Percentiles rank a stretch among this genome's conserved stretches.
These are phyloP conservation scores for Platyrinchus mystaceus DNA, from an alignment of 2,797 vertebrate species.

Conservation along the genomic window DNA sequence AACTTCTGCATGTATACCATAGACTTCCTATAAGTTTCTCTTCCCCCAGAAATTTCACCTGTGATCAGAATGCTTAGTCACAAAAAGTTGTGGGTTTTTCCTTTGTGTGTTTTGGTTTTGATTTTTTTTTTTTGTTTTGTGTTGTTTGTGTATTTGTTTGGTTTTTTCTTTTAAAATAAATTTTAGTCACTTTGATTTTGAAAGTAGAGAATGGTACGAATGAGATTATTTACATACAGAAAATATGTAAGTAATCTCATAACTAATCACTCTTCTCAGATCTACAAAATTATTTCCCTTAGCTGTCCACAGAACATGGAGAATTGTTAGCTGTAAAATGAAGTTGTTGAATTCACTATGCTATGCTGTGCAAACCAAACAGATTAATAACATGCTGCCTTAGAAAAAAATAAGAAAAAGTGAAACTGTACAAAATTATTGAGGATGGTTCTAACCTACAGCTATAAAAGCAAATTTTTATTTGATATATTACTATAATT, in stretches of 20 bases:
- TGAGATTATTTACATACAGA: no score
- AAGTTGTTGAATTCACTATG: background rate
- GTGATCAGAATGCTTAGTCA: background rate
- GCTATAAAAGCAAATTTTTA: background rate
- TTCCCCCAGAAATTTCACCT: background rate
- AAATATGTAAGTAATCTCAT: background rate
- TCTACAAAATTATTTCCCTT: background rate
- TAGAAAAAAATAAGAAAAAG: background rate
- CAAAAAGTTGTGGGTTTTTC: rapidly evolving
- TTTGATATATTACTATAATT: background rate
- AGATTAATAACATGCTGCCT: background rate
- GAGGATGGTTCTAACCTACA: background rate
- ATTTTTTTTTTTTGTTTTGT: background rate
- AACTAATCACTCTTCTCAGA: background rate
- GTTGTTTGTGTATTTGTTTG: background rate
- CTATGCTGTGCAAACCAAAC: background rate
- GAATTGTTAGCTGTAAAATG: background rate
- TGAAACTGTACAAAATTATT: background rate
- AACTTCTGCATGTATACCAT: rapidly evolving
- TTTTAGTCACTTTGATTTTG: background rate
- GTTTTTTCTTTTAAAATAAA: background rate
- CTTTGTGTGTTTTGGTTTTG: rapidly evolving
- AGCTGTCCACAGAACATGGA: background rate
- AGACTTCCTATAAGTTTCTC: background rate
- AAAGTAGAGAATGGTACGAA: background rate